A percentile compares a stretch with the other conserved stretches of the same genome.
phyloP scores from a whole-genome alignment of 2,113 vertebrate species.

The Oncorhynchus gorbuscha region DNA sequence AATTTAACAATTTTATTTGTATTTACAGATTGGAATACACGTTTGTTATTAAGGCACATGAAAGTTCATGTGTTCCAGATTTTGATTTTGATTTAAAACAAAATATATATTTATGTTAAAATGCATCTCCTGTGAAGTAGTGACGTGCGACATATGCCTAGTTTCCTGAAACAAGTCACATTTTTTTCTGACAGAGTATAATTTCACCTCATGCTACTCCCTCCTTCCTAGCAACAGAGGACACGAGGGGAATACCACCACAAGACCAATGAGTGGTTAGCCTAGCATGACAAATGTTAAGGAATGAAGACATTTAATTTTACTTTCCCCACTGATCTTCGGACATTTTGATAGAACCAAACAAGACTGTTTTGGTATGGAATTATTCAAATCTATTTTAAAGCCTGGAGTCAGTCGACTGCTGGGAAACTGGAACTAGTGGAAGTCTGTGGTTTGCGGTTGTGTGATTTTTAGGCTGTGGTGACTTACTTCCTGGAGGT shows the following conservation, averaged over 20 bases:
- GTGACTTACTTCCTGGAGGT: constrained; percentile 66
- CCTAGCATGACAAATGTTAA: constrained; percentile 66
- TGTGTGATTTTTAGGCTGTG: constrained; percentile 53
- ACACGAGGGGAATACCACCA: constrained; percentile 6
- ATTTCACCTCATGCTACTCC: no score
- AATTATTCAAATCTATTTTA: constrained; percentile 71
- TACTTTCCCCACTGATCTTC: constrained; percentile 66
- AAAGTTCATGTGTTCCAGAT: no score
- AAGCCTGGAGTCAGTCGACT: constrained; percentile 39
- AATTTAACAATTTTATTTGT: no score
- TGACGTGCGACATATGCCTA: no score
- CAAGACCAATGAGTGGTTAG: not conserved
- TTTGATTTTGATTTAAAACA: no score
- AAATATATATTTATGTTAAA: no score
- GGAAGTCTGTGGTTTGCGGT: constrained; percentile 44
- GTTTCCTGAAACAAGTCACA: no score
- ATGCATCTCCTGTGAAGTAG: no score
- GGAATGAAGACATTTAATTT: constrained; percentile 57
- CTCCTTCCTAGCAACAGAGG: no score
- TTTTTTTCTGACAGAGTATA: no score
- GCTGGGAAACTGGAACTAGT: constrained; percentile 42
- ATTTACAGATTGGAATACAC: no score
- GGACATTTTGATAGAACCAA: constrained; percentile 64
- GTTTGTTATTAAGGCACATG: no score
- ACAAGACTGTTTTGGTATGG: constrained; percentile 63